Base-by-base conservation (phyloP, 2,797 vertebrate species). In the Chanos chanos region DNA sequence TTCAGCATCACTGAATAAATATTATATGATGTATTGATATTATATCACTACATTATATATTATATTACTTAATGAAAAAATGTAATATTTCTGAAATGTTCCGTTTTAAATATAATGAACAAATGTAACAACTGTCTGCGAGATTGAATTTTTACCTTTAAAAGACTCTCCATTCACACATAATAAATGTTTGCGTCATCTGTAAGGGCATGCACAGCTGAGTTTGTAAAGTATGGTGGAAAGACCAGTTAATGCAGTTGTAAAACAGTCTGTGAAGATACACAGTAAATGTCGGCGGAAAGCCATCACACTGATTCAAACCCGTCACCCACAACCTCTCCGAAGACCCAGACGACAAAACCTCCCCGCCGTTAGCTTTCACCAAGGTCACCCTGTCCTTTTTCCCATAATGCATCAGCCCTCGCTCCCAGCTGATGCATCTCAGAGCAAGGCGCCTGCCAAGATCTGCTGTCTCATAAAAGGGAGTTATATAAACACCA, bases 401-500 rank as follows among this genome's bases (percentile, higher is more conserved):
- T 63, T 30, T 73, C 54, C 54, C 68, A 66, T 67, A 70, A 71
- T 56, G 57, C 61, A 44, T 45, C 43, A 50, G 55, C 7, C 4
- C 22, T 71, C 36, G 43, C 49, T 54, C 21, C 39, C 45, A 49
- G 54, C 53, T 62, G 64, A 66, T 66, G 51, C 33, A 52, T 67
- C 60, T 69, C 16, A 49, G 13, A 16, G 30, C 57, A 63, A 55
- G 58, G 71, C 57, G 52, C 65, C 56, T 55, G 75, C 74, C 61
- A 64, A 65, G 66, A 54, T 53, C 51, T 61, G 59, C 59, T 70
- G 54, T 49, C 68, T 68, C 43, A 33, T 78, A 72, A 74, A 28
- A 58, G 39, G 66, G 68, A 64, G 50, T 56, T 68, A 72, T 72
- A 77, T 81, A 72, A 81, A 79, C 72, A n/a, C 22, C 40, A 37